phyloP scores from a whole-genome alignment of 2,888 invertebrate genomes.

The Cryptocheilus praepositus region DNA sequence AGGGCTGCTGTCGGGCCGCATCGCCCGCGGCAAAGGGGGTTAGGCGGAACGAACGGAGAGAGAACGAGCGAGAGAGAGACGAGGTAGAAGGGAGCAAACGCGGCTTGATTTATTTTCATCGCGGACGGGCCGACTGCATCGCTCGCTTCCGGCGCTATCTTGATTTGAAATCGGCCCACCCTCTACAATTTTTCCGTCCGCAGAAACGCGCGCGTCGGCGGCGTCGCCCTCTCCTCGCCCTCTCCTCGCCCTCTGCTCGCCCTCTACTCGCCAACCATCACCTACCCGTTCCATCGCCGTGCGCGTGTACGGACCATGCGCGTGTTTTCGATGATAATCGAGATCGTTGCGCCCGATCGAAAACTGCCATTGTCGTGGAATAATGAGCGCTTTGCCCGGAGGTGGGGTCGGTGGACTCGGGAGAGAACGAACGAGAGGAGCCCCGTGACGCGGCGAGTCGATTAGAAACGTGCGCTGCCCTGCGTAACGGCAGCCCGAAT shows the following conservation, averaged over 20 bases:
- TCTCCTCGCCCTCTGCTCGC: slow-evolving; percentile 18
- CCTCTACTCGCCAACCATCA: slow-evolving; percentile 39
- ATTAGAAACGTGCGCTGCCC: too few relatives aligned
- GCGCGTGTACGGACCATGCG: slow-evolving; percentile 11
- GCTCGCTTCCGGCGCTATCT: slow-evolving; percentile 52
- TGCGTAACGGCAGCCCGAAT: too few relatives aligned
- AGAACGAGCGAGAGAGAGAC: slow-evolving; percentile 3
- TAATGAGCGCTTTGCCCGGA: slow-evolving; percentile 35
- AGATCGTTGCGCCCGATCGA: slow-evolving; percentile 43
- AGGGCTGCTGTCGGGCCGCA: slow-evolving; percentile 1
- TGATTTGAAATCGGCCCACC: slow-evolving; percentile 43
- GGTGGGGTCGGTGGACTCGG: slow-evolving; percentile 13
- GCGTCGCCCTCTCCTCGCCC: not conserved
- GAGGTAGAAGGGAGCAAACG: not conserved
- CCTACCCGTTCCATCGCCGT: slow-evolving; percentile 4
- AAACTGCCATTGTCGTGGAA: slow-evolving; percentile 37
- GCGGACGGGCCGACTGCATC: slow-evolving; percentile 41
- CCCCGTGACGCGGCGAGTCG: too few relatives aligned
- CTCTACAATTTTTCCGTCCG: slow-evolving; percentile 11
- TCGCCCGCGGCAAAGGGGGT: too few relatives aligned
- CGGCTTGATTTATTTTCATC: slow-evolving; percentile 52
- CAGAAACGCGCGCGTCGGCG: too few relatives aligned
- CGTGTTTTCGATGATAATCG: slow-evolving; percentile 40
- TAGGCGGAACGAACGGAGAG: not conserved
- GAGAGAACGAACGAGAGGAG: too few relatives aligned